phyloP scores from a whole-genome alignment of 2,888 invertebrate genomes.

The Hypomecis punctinalis region DNA sequence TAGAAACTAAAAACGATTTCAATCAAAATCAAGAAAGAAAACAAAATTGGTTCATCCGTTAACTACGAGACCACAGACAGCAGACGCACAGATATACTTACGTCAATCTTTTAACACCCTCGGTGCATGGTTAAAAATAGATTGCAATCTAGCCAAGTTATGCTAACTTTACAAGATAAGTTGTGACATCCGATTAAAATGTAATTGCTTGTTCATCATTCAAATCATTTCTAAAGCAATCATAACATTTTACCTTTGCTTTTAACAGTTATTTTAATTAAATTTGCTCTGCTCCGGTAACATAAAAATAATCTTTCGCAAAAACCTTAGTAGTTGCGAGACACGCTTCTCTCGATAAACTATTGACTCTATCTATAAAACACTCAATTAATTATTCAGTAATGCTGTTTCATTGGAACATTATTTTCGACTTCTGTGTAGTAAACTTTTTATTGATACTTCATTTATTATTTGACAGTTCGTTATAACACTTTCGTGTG shows the following conservation, averaged over 20 bases:
- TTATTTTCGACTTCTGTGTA: constrained; percentile 38
- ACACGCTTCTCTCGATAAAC: constrained; percentile 26
- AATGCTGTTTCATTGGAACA: constrained; percentile 17
- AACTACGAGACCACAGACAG: no score
- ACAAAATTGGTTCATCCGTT: no score
- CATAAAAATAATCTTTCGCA: constrained; percentile 15
- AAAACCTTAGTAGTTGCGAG: constrained; percentile 4
- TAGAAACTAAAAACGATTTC: no score
- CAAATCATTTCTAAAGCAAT: background rate
- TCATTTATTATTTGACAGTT: constrained; percentile 60
- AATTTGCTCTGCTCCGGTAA: constrained; percentile 1
- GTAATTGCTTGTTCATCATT: background rate
- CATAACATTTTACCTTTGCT: constrained; percentile 1
- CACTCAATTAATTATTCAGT: constrained; percentile 22
- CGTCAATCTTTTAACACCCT: no score
- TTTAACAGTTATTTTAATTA: constrained; percentile 8
- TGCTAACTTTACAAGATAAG: background rate
- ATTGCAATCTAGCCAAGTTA: no score
- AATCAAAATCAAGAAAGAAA: no score
- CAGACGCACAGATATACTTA: no score
- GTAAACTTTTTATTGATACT: constrained; percentile 42
- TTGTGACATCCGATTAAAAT: background rate
- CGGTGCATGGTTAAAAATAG: no score
- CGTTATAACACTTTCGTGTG: constrained; percentile 61
- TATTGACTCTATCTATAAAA: constrained; percentile 6